A percentile compares a stretch with the other conserved stretches of the same genome.
These are phyloP conservation scores for Tylochromis polylepis DNA, from an alignment of 2,113 vertebrate genomes.

Conservation along the genomic window DNA sequence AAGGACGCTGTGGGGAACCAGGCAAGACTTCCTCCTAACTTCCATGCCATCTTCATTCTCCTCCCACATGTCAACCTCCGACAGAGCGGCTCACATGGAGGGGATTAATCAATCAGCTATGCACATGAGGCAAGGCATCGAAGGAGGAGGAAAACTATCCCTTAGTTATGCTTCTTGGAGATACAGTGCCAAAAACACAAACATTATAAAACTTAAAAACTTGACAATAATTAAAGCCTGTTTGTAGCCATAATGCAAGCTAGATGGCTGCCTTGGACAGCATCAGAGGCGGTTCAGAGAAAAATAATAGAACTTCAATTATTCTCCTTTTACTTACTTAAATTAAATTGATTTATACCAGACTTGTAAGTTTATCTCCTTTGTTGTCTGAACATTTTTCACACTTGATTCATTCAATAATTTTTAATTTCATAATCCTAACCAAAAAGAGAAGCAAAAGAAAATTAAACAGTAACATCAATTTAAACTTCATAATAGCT, in stretches of 20 bases:
- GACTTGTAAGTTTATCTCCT: no score
- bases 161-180: neutral
- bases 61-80: conserved; percentile 32
- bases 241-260: neutral
- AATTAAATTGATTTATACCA: no score
- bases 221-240: neutral
- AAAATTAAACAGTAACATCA: neutral
- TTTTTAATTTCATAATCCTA: neutral
- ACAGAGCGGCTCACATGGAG: conserved; percentile 2
- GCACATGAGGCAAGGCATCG: neutral
- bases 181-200: neutral
- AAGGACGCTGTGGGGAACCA: conserved; percentile 24
- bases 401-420: neutral
- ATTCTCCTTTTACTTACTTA: neutral
- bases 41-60: neutral
- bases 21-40: conserved; percentile 7
- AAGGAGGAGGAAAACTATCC: neutral
- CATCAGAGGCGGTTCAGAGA: neutral
- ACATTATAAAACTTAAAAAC: neutral
- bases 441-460: neutral
- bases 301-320: neutral
- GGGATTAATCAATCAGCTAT: conserved; percentile 30
- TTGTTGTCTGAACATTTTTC: neutral
- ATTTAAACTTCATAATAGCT: neutral
- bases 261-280: neutral